These are phyloP conservation scores for Latrodectus geometricus DNA, from an alignment of 1,140 invertebrate species.

Conservation along the genomic window DNA sequence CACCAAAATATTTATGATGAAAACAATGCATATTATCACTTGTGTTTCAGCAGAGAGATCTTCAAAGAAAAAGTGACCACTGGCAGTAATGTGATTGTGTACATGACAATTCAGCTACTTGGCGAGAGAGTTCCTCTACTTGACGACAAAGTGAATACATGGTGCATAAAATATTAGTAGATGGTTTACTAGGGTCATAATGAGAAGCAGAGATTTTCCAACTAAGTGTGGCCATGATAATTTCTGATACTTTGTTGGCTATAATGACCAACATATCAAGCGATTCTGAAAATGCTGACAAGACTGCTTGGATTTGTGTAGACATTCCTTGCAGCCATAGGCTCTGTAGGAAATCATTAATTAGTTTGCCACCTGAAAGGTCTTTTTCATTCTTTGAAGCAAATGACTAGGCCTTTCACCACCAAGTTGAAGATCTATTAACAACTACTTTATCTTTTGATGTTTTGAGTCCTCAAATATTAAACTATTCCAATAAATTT, in stretches of 20 bases:
- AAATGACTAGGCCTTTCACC: neutral
- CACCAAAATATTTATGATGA: too few relatives aligned
- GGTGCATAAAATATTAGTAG: neutral
- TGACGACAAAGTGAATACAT: too few relatives aligned
- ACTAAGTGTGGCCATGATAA: neutral
- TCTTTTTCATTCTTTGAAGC: neutral
- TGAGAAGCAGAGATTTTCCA: neutral
- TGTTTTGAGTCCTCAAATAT: constrained; percentile 16
- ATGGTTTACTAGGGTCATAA: neutral
- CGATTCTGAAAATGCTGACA: neutral
- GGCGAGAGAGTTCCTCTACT: too few relatives aligned
- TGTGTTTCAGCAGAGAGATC: too few relatives aligned
- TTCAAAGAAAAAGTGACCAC: too few relatives aligned
- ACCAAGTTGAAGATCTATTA: neutral
- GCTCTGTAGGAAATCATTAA: neutral
- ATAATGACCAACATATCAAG: neutral
- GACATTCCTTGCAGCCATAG: constrained; percentile 22
- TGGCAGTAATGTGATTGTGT: too few relatives aligned
- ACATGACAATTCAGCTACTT: too few relatives aligned
- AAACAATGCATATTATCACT: too few relatives aligned
- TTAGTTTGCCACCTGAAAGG: neutral
- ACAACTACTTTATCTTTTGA: neutral
- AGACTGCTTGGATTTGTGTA: neutral
- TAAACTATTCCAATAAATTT: neutral
- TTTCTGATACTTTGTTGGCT: constrained; percentile 14